These are phyloP conservation scores for Stenurella melanura DNA, from an alignment of 2,888 invertebrate genomes.

Conservation along the genomic window DNA sequence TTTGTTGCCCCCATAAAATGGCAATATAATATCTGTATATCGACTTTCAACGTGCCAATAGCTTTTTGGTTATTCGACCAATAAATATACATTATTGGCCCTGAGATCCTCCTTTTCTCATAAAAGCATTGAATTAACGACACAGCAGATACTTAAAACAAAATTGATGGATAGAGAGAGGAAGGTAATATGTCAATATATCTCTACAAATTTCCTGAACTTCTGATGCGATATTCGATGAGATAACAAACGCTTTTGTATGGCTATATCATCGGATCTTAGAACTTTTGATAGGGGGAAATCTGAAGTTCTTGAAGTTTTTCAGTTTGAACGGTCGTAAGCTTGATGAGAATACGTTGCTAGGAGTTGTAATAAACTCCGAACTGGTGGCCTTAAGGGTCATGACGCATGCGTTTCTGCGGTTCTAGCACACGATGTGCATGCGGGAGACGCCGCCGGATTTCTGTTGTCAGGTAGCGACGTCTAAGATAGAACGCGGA, in stretches of 20 bases:
- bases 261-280: neutral
- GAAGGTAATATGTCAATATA: slow-evolving; percentile 32
- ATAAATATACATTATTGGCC: slow-evolving; percentile 17
- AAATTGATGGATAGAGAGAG: slow-evolving; percentile 29
- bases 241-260: slow-evolving; percentile 19
- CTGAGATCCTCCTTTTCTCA: neutral
- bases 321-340: slow-evolving; percentile 18
- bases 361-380: slow-evolving; percentile 39
- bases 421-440: neutral
- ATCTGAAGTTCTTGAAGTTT: slow-evolving; percentile 29
- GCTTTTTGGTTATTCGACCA: neutral
- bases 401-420: slow-evolving; percentile 29
- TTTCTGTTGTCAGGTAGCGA: slow-evolving; percentile 15
- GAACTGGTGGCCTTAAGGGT: slow-evolving; percentile 26
- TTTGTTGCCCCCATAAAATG: neutral
- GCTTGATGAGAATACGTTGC: slow-evolving; percentile 33
- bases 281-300: slow-evolving; percentile 6
- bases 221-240: slow-evolving; percentile 20
- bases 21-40: neutral
- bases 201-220: slow-evolving; percentile 17
- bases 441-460: neutral
- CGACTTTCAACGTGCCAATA: neutral
- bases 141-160: neutral
- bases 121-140: neutral
- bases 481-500: neutral